A percentile compares a stretch with the other conserved stretches of the same genome.
Conservation (phyloP, 2,888 invertebrate genomes). For the Crematogaster levior region DNA sequence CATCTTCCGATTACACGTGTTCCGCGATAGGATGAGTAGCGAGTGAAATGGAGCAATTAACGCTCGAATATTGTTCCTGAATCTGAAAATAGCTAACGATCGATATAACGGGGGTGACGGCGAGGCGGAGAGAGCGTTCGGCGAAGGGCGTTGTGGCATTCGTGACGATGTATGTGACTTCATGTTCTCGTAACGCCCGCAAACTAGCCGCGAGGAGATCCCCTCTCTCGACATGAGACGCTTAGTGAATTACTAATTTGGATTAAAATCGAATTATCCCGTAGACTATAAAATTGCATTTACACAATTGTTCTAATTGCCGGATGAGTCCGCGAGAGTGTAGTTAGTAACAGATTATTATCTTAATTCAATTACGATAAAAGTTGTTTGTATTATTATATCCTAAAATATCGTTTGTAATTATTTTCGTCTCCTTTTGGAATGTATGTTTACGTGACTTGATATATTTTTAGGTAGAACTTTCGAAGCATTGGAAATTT, state of each 20-base stretch:
- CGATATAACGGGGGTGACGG: slow-evolving; percentile 43
- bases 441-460: background rate
- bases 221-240: background rate
- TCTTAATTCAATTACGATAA: background rate
- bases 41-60: slow-evolving; percentile 64
- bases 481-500: background rate
- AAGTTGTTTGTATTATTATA: background rate
- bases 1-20: slow-evolving; percentile 31
- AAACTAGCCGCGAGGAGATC: background rate
- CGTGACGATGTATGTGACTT: slow-evolving; percentile 31
- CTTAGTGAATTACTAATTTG: background rate
- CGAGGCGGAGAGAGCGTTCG: background rate
- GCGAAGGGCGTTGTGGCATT: slow-evolving; percentile 33
- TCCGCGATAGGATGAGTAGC: slow-evolving; percentile 34
- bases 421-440: background rate
- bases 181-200: slow-evolving; percentile 33
- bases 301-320: slow-evolving; percentile 2
- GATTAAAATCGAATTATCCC: slow-evolving; percentile 21
- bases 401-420: background rate
- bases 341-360: slow-evolving; percentile 12
- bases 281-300: slow-evolving; percentile 31
- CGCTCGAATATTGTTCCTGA: slow-evolving; percentile 57
- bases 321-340: background rate
- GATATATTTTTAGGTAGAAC: background rate
- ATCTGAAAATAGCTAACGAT: slow-evolving; percentile 58